Percentiles rank a stretch among this genome's conserved stretches.
These are phyloP conservation scores for Nothobranchius furzeri DNA, from an alignment of 2,113 vertebrate genomes.

Conservation along the genomic window DNA sequence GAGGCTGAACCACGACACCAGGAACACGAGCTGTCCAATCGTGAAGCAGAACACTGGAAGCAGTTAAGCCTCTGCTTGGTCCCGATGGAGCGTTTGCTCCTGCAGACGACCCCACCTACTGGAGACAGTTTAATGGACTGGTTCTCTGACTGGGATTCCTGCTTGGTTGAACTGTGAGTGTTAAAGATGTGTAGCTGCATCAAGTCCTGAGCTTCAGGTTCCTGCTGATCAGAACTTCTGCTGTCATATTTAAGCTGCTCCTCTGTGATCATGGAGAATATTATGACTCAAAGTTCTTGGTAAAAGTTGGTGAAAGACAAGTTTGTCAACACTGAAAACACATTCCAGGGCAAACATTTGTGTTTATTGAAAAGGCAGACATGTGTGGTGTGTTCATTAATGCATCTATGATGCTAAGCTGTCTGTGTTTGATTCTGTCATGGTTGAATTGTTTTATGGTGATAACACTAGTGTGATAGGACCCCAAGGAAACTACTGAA, in stretches of 20 bases:
- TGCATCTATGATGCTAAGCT: too few species aligned
- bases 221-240: constrained; percentile 14
- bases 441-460: too few species aligned
- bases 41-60: background rate
- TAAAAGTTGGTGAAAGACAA: constrained; percentile 13
- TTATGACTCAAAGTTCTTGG: too few species aligned
- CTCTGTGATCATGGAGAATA: background rate
- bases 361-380: too few species aligned
- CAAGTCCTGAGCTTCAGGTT: constrained; percentile 10
- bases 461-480: too few species aligned
- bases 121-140: background rate
- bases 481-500: too few species aligned
- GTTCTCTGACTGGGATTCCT: constrained; percentile 1
- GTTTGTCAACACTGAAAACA: constrained; percentile 8
- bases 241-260: constrained; percentile 8
- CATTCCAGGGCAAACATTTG: background rate
- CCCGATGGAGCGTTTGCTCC: constrained; percentile 19
- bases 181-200: constrained; percentile 3
- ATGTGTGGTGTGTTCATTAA: too few species aligned
- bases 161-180: constrained; percentile 9
- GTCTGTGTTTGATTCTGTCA: too few species aligned
- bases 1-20: constrained; percentile 47
- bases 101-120: constrained; percentile 10
- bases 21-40: constrained; percentile 11
- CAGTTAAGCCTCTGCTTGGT: constrained; percentile 8